A percentile compares a stretch with the other conserved stretches of the same genome.
These are phyloP conservation scores for Heliconius hortense DNA, from an alignment of 2,888 invertebrate genomes.

Conservation along the genomic window DNA sequence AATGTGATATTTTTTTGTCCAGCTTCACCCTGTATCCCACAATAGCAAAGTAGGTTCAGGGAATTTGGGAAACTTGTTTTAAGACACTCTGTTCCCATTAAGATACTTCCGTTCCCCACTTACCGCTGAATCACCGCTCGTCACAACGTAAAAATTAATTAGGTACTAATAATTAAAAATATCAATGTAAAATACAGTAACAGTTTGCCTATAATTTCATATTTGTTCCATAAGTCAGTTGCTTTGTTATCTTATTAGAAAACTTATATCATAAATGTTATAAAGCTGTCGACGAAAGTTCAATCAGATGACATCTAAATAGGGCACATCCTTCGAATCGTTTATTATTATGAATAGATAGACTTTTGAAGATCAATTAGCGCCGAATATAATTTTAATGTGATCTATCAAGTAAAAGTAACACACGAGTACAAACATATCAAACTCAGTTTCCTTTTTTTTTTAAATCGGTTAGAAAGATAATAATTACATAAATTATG, in stretches of 20 bases:
- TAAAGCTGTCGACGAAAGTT: not conserved
- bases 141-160: too few species aligned
- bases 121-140: too few species aligned
- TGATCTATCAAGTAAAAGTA: not conserved
- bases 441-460: too few species aligned
- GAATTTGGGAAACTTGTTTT: too few species aligned
- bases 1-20: too few species aligned
- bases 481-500: slow-evolving; percentile 27
- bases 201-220: not conserved
- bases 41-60: too few species aligned
- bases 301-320: not conserved
- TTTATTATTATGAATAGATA: not conserved
- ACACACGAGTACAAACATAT: too few species aligned
- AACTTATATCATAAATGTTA: not conserved
- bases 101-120: too few species aligned
- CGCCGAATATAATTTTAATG: slow-evolving; percentile 1
- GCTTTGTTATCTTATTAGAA: not conserved
- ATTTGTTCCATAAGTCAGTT: not conserved
- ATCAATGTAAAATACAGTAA: too few species aligned
- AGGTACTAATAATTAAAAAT: too few species aligned
- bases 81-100: too few species aligned
- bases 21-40: too few species aligned
- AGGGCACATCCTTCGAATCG: not conserved
- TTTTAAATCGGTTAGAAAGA: slow-evolving; percentile 1
- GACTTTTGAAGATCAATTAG: not conserved